These are phyloP conservation scores for Sebastes fasciatus DNA, from an alignment of 2,113 vertebrate species.

Conservation along the genomic window DNA sequence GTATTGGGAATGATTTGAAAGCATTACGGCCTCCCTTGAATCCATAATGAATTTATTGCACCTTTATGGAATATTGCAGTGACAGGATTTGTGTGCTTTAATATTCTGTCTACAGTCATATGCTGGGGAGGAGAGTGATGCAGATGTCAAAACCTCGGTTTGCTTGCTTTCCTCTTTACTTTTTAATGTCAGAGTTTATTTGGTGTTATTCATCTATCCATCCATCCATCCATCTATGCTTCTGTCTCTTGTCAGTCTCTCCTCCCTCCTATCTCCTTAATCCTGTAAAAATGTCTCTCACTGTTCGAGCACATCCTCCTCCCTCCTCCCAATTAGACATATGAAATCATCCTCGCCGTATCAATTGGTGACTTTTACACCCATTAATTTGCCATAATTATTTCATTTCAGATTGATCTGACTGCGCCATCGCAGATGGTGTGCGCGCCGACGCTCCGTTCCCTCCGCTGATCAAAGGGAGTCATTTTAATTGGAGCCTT, in stretches of 20 bases:
- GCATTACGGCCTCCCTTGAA: slow-evolving; percentile 60
- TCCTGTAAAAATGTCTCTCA: slow-evolving; percentile 47
- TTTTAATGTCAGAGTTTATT: neutral
- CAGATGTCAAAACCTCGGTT: slow-evolving; percentile 20
- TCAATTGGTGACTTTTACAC: slow-evolving; percentile 80
- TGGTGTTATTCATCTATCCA: neutral
- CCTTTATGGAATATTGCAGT: slow-evolving; percentile 55
- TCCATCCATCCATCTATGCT: slow-evolving; percentile 4
- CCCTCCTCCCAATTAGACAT: slow-evolving; percentile 73
- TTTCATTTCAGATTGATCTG: slow-evolving; percentile 81
- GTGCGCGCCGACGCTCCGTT: slow-evolving; percentile 39
- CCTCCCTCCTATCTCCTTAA: slow-evolving; percentile 10
- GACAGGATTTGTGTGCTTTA: slow-evolving; percentile 62
- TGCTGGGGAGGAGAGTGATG: slow-evolving; percentile 29
- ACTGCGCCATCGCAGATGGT: slow-evolving; percentile 68
- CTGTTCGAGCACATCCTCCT: slow-evolving; percentile 42
- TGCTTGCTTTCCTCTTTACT: neutral
- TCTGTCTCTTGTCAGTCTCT: slow-evolving; percentile 31
- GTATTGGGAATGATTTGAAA: slow-evolving; percentile 59
- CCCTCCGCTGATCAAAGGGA: slow-evolving; percentile 78
- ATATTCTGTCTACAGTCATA: slow-evolving; percentile 52
- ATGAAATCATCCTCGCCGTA: slow-evolving; percentile 69
- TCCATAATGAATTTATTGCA: slow-evolving; percentile 69
- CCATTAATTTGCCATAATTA: slow-evolving; percentile 82
- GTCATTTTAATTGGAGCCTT: slow-evolving; percentile 81